Base-by-base conservation (phyloP, 2,888 invertebrate species). In the Zygothrica quintamaculata region DNA sequence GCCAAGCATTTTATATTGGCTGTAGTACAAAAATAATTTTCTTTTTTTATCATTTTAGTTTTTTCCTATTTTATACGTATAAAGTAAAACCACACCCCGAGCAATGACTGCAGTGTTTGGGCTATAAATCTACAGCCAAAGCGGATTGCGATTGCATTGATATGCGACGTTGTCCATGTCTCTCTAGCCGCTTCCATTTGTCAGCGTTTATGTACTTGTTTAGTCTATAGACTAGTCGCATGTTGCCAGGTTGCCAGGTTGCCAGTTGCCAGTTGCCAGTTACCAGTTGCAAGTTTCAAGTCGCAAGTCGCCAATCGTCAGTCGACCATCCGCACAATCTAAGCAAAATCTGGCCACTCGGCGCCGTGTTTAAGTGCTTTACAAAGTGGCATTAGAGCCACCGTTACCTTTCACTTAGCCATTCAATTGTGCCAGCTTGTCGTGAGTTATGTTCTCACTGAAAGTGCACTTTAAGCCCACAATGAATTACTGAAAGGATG, bases 141-240 rank as follows among this genome's bases (percentile, higher is more conserved):
- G 85, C 85, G 84, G 82, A 81, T 81, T 84, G 75, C 82, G 66
- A 79, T 58, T 68, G 60, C 79, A 84, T 76, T 84, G 80, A 81
- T 81, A 84, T 78, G 84, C 75, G 61, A 71, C 62, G 77, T 73
- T 77, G 70, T 80, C 75, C 56, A 64, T 73, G 78, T 65, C 59
- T 57, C 44, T 50, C 29, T 37, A 25, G 42, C 26, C 12, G 42
- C 50, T 53, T 12, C 43, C 55, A 37, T 47, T 29, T 64, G 31
- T 36, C 18, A 44, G 44, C 40, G 59, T 60, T 68, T 79, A 71
- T 84, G 80, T 84, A 74, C 74, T 77, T 84, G 77, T 71, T 81
- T 66, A 68, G 64, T 68, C 56, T 55, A 59, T 58, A 55, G 51
- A 57, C 43, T 36, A 43, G 53, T 44, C 36, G 39, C 13, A 18